Evolutionary conservation across 2,113 vertebrate species (phyloP), one percentile per base, ranked within the genome.

Genomic region (Todiramphus chloris): DNA sequence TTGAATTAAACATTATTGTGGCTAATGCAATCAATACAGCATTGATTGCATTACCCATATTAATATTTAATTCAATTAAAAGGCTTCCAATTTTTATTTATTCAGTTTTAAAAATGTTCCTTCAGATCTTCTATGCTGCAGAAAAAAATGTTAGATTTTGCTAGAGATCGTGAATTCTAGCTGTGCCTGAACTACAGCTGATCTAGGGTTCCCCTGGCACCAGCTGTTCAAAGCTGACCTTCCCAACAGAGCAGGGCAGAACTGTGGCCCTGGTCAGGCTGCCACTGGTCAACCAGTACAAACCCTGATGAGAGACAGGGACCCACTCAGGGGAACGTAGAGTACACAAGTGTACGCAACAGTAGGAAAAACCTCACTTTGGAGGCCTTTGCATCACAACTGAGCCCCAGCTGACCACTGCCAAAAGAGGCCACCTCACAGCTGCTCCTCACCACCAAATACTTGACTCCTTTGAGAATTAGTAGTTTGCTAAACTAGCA

Each of bases 41-140:
- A 94, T 80, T 83, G 95, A 96, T 91, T 79, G 70, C 62, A 58
- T 73, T 79, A 96, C 28, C 73, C 83, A 24, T 95, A 95, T 94
- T 92, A 95, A 95, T 96, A 97, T 92, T 89, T 92, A 92, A 92
- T 92, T 92, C 86, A 92, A 92, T 91, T 95, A 95, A 89, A 94
- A 93, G 62, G 37, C 25, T 8, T 19, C 17, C 23, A 8, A 3
- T 82, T 67, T 86, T 37, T 55, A 77, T 43, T 73, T 41, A 15
- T 72, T 51, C 50, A 21, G 53, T 75, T 76, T 30, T 9, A 16
- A 4, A 3, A 75, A 58, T 19, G 39, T 31, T 83, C 62, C 41
- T 76, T 62, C 31, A 67, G 31, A 24, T 46, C 23, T 58, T 87
- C 94, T 41, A 50, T 18, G 31, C 46, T 43, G 41, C n/a, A 41